Evolutionary conservation across 2,113 vertebrate species (phyloP).

Genomic region (Oostethus manadensis): DNA sequence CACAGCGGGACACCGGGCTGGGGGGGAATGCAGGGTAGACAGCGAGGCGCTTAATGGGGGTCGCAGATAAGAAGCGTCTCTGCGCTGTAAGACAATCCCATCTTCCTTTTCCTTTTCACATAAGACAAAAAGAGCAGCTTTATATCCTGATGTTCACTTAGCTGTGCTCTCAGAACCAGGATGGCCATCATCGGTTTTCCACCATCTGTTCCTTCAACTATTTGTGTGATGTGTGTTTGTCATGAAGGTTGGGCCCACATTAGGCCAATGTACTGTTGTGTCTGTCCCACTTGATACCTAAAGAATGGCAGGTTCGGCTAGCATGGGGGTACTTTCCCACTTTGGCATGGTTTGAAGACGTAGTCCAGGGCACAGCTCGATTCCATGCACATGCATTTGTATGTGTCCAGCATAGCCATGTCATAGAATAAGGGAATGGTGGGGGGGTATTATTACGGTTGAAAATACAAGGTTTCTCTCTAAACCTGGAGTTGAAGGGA

Average conservation of each 20-base stretch:
- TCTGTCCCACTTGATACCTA: background rate
- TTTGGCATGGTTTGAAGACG: no score
- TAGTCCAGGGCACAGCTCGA: no score
- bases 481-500: no score
- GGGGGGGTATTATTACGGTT: no score
- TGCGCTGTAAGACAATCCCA: constrained; percentile 61
- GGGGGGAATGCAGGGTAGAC: background rate
- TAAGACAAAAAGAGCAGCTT: constrained; percentile 55
- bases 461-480: no score
- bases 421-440: no score
- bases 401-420: no score
- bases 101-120: constrained; percentile 43
- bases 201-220: constrained; percentile 43
- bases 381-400: no score
- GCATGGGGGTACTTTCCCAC: no score
- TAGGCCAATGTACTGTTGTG: background rate
- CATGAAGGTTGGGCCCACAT: no score
- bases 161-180: constrained; percentile 48
- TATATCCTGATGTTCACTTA: constrained; percentile 31
- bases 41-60: constrained; percentile 39
- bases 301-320: no score
- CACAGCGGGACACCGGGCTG: constrained; percentile 12
- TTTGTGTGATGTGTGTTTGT: background rate
- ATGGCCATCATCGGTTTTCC: constrained; percentile 50
- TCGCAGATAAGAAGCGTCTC: constrained; percentile 66